phyloP scores from a whole-genome alignment of 2,888 invertebrate species.

The Bellardia pandia region DNA sequence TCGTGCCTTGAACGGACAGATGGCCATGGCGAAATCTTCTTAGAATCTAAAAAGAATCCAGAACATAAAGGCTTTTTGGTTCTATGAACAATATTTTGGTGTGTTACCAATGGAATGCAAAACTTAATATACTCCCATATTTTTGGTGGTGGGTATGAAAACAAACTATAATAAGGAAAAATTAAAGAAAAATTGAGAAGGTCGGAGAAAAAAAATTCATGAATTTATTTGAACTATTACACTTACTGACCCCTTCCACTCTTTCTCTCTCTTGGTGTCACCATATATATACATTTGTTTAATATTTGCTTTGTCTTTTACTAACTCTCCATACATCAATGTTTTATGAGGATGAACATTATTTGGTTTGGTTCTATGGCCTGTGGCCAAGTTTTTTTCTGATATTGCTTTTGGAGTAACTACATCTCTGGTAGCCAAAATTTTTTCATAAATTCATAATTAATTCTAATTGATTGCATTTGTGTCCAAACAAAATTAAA shows the following conservation, averaged over 20 bases:
- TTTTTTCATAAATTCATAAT: conserved; percentile 29
- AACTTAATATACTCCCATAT: no score
- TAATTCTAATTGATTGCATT: conserved; percentile 44
- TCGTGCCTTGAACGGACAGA: no score
- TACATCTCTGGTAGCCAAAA: conserved; percentile 8
- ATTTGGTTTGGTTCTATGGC: not conserved
- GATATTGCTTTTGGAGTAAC: not conserved
- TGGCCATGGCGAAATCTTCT: no score
- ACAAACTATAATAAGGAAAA: conserved; percentile 8
- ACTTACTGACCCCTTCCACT: no score
- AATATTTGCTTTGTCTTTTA: not conserved
- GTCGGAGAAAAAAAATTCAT: not conserved
- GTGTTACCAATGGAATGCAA: no score
- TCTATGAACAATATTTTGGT: no score
- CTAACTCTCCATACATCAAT: conserved; percentile 8
- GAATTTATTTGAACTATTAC: not conserved
- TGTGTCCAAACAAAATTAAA: conserved; percentile 3
- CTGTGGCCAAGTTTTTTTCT: not conserved
- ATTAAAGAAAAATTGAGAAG: not conserved
- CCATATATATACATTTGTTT: not conserved
- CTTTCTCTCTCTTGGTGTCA: no score
- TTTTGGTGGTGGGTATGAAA: no score
- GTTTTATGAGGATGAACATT: conserved; percentile 5
- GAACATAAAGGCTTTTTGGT: no score
- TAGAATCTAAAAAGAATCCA: no score